A percentile compares a stretch with the other conserved stretches of the same genome.
These are phyloP conservation scores for Habroteleia sp. DNA, from an alignment of 2,888 invertebrate species.

Conservation along the genomic window DNA sequence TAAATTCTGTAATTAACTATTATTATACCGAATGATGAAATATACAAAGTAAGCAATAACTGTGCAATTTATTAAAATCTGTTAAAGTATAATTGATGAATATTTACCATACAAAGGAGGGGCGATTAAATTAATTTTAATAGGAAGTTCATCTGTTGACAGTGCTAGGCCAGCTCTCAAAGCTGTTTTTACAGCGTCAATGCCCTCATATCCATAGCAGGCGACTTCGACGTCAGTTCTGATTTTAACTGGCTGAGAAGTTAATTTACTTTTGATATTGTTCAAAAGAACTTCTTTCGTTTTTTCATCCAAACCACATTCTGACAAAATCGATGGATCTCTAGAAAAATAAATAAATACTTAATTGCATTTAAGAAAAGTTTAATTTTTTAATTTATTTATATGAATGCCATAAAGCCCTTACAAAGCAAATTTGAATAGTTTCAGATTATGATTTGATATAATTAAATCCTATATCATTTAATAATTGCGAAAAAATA, in stretches of 20 bases:
- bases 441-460: too few relatives aligned
- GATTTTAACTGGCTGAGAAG: slow-evolving; percentile 98
- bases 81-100: neutral
- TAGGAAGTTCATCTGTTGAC: slow-evolving; percentile 96
- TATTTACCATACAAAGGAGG: slow-evolving; percentile 94
- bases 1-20: too few relatives aligned
- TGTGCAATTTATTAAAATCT: too few relatives aligned
- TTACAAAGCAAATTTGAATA: too few relatives aligned
- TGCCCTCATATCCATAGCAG: slow-evolving; percentile 98
- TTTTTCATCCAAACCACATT: slow-evolving; percentile 95
- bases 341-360: slow-evolving; percentile 81
- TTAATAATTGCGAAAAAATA: too few relatives aligned
- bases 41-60: too few relatives aligned
- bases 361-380: too few relatives aligned
- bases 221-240: slow-evolving; percentile 96
- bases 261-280: slow-evolving; percentile 97
- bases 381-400: too few relatives aligned
- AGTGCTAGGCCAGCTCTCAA: slow-evolving; percentile 93
- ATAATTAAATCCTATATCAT: too few relatives aligned
- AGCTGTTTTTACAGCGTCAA: slow-evolving; percentile 98
- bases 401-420: too few relatives aligned
- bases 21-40: too few relatives aligned
- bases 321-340: slow-evolving; percentile 96
- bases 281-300: slow-evolving; percentile 95
- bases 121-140: slow-evolving; percentile 99